Conservation (phyloP, 2,113 vertebrate species). For the Leptocoma aspasia region DNA sequence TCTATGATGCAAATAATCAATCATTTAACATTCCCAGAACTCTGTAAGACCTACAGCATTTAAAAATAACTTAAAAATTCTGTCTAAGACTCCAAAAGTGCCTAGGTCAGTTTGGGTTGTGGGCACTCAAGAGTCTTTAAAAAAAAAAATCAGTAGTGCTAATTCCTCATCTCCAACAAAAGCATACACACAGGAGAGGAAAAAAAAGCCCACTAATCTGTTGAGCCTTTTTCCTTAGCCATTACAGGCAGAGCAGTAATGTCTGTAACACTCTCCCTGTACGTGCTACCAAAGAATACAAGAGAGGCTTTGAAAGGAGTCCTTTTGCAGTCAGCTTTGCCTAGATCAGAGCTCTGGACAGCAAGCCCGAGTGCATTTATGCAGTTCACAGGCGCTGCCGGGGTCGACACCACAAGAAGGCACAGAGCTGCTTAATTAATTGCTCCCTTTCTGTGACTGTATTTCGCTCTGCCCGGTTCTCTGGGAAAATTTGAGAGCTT, state of each 20-base stretch:
- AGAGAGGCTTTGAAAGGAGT: constrained; percentile 26
- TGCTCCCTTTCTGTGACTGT: not conserved
- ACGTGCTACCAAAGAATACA: constrained; percentile 17
- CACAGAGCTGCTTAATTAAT: not conserved
- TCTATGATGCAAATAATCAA: constrained; percentile 1
- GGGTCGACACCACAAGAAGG: not conserved
- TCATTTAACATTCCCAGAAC: constrained; percentile 40
- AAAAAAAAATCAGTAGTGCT: not conserved
- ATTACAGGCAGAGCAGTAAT: not conserved
- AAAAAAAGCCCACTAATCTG: not conserved
- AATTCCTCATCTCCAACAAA: not conserved
- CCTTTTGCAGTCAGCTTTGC: constrained; percentile 2
- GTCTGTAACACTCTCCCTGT: not conserved
- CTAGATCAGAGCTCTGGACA: constrained; percentile 21
- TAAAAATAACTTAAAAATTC: constrained; percentile 40
- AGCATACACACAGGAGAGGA: not conserved
- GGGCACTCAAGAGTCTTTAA: not conserved
- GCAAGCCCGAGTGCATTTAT: not conserved
- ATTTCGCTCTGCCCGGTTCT: not conserved
- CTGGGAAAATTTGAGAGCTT: not conserved
- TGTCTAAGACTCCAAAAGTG: not conserved
- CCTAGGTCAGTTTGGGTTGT: not conserved
- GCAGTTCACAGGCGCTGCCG: not conserved
- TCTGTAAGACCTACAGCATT: not conserved
- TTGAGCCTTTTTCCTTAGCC: not conserved